Evolutionary conservation across 2,797 vertebrate species (phyloP).

Genomic region (Melanotaenia boesemani): DNA sequence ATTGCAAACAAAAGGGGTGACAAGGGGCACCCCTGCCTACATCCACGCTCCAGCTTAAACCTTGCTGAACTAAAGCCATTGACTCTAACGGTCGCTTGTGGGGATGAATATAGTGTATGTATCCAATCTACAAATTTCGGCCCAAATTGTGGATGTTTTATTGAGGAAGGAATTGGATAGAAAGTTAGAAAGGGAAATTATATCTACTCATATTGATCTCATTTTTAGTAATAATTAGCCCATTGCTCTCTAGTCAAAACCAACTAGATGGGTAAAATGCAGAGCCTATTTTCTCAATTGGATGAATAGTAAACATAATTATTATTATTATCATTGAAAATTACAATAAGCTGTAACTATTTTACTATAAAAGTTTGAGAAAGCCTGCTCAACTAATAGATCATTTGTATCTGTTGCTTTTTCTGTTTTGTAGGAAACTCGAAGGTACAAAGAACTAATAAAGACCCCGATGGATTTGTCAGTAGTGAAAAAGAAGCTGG

Average conservation of each 20-base stretch:
- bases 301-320: too few relatives aligned
- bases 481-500: conserved; percentile 88
- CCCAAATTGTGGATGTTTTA: background rate
- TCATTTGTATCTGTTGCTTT: background rate
- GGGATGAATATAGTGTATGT: background rate
- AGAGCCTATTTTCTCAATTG: too few relatives aligned
- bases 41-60: background rate
- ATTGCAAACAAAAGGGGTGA: background rate
- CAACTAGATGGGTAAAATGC: background rate
- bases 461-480: conserved; percentile 97
- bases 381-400: too few relatives aligned
- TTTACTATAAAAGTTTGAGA: too few relatives aligned
- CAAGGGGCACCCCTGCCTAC: background rate
- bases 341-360: too few relatives aligned
- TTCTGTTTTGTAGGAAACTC: conserved; percentile 72
- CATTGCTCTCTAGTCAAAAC: too few relatives aligned
- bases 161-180: too few relatives aligned
- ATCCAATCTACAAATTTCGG: conserved; percentile 6
- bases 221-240: too few relatives aligned
- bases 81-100: background rate
- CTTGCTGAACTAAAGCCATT: background rate
- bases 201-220: too few relatives aligned
- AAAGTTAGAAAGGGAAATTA: too few relatives aligned
- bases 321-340: too few relatives aligned
- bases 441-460: conserved; percentile 95